phyloP scores from a whole-genome alignment of 2,113 vertebrate genomes.

The Syngnathus typhle region DNA sequence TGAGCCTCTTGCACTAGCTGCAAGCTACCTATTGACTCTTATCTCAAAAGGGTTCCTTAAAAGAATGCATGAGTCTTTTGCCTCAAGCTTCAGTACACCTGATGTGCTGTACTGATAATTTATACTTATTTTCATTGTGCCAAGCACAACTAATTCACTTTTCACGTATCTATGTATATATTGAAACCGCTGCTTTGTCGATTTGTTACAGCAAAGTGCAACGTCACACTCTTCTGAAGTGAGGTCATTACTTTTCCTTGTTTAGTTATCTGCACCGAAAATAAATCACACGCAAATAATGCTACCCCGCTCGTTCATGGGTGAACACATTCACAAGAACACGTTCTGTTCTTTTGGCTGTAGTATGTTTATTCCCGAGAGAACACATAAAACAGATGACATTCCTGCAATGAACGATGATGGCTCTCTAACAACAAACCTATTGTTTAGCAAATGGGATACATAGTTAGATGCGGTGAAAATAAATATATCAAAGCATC shows the following conservation, averaged over 20 bases:
- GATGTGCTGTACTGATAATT: conserved; percentile 33
- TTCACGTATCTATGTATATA: conserved; percentile 15
- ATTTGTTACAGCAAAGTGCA: conserved; percentile 1
- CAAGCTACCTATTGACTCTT: not conserved
- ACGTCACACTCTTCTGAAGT: not conserved
- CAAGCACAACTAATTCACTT: conserved; percentile 37
- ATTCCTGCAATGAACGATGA: conserved; percentile 55
- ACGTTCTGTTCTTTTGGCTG: conserved; percentile 51
- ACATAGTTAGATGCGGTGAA: conserved; percentile 46
- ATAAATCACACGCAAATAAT: not conserved
- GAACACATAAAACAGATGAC: conserved; percentile 65
- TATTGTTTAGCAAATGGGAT: conserved; percentile 39
- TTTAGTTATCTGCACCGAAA: conserved; percentile 5
- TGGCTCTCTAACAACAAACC: conserved; percentile 41
- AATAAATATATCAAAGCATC: conserved; percentile 34
- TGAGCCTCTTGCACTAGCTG: not conserved
- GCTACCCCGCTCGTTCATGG: conserved; percentile 17
- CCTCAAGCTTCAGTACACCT: conserved; percentile 27
- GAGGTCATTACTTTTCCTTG: conserved; percentile 14
- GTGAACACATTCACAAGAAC: conserved; percentile 37
- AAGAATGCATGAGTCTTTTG: conserved; percentile 5
- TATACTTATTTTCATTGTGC: conserved; percentile 13
- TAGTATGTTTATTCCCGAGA: conserved; percentile 70
- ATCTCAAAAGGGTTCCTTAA: not conserved
- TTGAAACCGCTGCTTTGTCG: conserved; percentile 13